phyloP scores from a whole-genome alignment of 1,140 invertebrate genomes.

The Zophobas atratus region DNA sequence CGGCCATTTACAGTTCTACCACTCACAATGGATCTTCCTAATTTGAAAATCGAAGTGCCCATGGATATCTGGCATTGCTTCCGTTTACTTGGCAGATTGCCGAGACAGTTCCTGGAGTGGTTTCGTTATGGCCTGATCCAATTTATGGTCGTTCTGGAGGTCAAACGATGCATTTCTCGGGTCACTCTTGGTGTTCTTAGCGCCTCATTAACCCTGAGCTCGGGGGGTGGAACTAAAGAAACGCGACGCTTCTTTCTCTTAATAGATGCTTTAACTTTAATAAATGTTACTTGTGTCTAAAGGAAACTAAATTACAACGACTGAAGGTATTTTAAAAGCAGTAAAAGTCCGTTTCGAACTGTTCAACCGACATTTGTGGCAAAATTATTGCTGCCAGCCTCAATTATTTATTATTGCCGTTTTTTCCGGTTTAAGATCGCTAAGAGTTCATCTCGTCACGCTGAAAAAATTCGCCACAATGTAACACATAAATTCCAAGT shows the following conservation, averaged over 20 bases:
- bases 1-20: conserved; percentile 37
- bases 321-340: conserved; percentile 52
- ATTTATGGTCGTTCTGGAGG: conserved; percentile 57
- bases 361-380: background rate
- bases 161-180: conserved; percentile 58
- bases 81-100: conserved; percentile 55
- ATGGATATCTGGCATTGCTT: conserved; percentile 54
- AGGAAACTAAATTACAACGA: conserved; percentile 49
- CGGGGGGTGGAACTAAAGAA: conserved; percentile 54
- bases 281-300: conserved; percentile 55
- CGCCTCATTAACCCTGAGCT: conserved; percentile 60
- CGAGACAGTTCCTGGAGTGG: conserved; percentile 58
- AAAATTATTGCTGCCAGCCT: conserved; percentile 20
- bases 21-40: conserved; percentile 43
- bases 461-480: conserved; percentile 26
- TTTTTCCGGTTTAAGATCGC: conserved; percentile 23
- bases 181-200: conserved; percentile 56
- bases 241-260: conserved; percentile 45
- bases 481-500: conserved; percentile 13
- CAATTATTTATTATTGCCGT: conserved; percentile 35
- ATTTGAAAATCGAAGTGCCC: conserved; percentile 52
- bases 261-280: conserved; percentile 57
- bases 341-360: conserved; percentile 45
- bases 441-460: conserved; percentile 15
- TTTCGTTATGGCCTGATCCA: conserved; percentile 54